Conservation (phyloP, 2,888 invertebrate species). For the Dicranocentrus wangi region DNA sequence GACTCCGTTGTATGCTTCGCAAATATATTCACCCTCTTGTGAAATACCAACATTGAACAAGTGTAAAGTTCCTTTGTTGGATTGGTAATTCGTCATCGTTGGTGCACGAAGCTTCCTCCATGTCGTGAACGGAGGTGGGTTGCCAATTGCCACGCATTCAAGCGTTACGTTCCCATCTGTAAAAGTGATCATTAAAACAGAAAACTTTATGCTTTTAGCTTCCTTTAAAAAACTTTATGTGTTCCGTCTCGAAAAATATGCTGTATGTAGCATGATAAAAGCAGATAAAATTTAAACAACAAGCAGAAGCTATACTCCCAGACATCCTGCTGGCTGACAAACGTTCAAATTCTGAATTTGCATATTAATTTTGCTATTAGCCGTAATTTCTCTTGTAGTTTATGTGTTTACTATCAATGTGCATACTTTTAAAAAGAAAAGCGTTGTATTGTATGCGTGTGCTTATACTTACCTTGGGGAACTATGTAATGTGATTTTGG, state of each 20-base stretch:
- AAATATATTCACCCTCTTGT: slow-evolving; percentile 87
- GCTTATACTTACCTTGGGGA: slow-evolving; percentile 74
- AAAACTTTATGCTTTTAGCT: slow-evolving; percentile 5
- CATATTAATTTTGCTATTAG: slow-evolving; percentile 31
- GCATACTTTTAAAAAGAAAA: slow-evolving; percentile 6
- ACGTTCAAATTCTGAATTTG: slow-evolving; percentile 42
- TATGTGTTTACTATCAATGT: too few relatives aligned
- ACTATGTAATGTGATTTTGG: slow-evolving; percentile 73
- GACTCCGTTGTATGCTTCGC: slow-evolving; percentile 81
- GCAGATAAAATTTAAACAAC: background rate
- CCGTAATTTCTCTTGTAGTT: background rate
- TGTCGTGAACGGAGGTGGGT: slow-evolving; percentile 80
- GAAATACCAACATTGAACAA: slow-evolving; percentile 79
- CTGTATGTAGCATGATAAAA: background rate
- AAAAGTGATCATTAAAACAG: slow-evolving; percentile 68
- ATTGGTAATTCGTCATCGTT: slow-evolving; percentile 66
- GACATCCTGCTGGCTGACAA: slow-evolving; percentile 48
- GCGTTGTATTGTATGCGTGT: too few relatives aligned
- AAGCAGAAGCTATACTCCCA: background rate
- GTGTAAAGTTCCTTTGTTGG: slow-evolving; percentile 77
- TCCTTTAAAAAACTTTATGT: background rate
- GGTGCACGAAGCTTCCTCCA: slow-evolving; percentile 78
- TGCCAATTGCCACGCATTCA: slow-evolving; percentile 83
- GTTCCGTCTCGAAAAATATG: too few relatives aligned
- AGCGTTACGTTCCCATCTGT: slow-evolving; percentile 81